These are phyloP conservation scores for Stenotaenia linearis DNA, from an alignment of 2,888 invertebrate genomes.

Conservation along the genomic window DNA sequence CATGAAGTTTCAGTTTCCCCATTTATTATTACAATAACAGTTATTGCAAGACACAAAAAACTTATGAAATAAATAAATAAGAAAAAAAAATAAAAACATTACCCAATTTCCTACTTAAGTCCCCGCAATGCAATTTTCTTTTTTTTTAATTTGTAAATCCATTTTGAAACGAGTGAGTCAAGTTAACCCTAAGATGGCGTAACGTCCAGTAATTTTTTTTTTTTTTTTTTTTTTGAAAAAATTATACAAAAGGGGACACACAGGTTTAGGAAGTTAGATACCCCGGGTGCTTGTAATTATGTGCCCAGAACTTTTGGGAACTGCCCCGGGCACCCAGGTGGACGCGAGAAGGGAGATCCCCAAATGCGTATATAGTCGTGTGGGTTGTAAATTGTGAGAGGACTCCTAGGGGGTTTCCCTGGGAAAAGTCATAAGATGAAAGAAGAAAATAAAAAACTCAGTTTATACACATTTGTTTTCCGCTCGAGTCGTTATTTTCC, in stretches of 20 bases:
- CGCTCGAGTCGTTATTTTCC: no score
- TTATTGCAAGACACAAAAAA: neutral
- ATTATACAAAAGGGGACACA: no score
- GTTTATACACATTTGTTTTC: no score
- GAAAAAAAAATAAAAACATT: neutral
- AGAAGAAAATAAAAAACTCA: neutral
- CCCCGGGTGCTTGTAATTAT: constrained; percentile 10
- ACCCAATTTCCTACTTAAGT: neutral
- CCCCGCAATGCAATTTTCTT: neutral
- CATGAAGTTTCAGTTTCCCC: neutral
- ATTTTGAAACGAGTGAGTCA: neutral
- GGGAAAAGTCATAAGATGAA: constrained; percentile 1
- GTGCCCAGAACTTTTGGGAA: constrained; percentile 2
- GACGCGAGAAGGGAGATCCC: neutral
- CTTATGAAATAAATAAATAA: no score
- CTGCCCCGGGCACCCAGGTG: neutral
- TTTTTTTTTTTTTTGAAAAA: no score
- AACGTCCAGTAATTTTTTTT: neutral
- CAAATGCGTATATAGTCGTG: neutral
- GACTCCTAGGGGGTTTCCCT: constrained; percentile 16
- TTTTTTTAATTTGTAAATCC: neutral
- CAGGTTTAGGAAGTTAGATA: neutral
- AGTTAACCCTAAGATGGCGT: neutral
- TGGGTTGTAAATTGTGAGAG: constrained; percentile 18
- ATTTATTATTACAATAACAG: neutral